phyloP scores from a whole-genome alignment of 2,888 invertebrate genomes.

The Pyrocoelia pectoralis region DNA sequence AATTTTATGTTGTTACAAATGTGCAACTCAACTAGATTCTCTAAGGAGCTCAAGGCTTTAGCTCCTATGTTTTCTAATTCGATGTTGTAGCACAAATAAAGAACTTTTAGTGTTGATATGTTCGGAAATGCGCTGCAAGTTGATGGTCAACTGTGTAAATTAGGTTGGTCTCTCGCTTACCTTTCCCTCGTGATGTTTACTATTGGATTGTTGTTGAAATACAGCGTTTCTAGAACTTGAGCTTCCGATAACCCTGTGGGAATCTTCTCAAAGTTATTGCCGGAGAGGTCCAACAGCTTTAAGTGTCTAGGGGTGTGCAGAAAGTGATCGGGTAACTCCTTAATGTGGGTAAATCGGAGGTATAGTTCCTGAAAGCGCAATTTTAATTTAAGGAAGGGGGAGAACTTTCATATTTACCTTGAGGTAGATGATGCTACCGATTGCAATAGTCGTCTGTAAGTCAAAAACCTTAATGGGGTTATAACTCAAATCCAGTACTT shows the following conservation, averaged over 20 bases:
- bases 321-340: conserved; percentile 62
- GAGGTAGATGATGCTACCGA: conserved; percentile 69
- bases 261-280: conserved; percentile 63
- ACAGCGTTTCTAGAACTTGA: conserved; percentile 67
- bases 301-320: conserved; percentile 73
- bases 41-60: conserved; percentile 66
- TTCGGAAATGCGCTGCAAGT: conserved; percentile 69
- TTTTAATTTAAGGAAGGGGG: not conserved
- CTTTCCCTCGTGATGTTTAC: conserved; percentile 18
- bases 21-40: conserved; percentile 65
- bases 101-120: conserved; percentile 67
- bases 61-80: conserved; percentile 65
- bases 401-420: conserved; percentile 68
- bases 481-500: conserved; percentile 72
- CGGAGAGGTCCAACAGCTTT: conserved; percentile 70
- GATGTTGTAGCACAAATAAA: conserved; percentile 75
- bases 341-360: conserved; percentile 2
- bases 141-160: not conserved
- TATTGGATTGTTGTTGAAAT: conserved; percentile 69
- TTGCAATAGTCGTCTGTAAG: conserved; percentile 68
- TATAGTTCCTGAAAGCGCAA: conserved; percentile 47
- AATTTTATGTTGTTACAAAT: conserved; percentile 72
- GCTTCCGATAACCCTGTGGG: conserved; percentile 70
- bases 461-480: conserved; percentile 78
- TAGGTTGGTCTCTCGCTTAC: conserved; percentile 18